Percentiles rank a stretch among this genome's conserved stretches.
Evolutionary conservation across 2,797 vertebrate genomes (phyloP).

Genomic region (Rhyacichthys aspro): DNA sequence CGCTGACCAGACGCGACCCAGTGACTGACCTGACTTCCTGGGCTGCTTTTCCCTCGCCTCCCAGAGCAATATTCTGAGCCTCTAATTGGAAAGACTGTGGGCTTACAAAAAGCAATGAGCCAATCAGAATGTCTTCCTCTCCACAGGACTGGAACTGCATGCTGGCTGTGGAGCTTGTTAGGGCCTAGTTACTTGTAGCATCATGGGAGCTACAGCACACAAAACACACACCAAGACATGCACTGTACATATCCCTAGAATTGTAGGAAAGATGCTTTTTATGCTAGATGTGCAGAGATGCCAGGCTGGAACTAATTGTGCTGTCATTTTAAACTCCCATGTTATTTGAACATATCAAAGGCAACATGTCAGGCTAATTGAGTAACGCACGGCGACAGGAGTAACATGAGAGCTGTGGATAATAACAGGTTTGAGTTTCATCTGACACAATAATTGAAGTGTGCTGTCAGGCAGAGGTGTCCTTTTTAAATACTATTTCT

Average conservation of each 20-base stretch:
- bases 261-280: slow-evolving; percentile 26
- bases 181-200: slow-evolving; percentile 50
- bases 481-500: background rate
- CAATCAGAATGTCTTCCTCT: slow-evolving; percentile 65
- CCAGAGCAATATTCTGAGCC: slow-evolving; percentile 43
- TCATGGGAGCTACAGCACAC: slow-evolving; percentile 48
- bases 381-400: slow-evolving; percentile 1
- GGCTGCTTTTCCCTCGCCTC: slow-evolving; percentile 51
- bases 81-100: slow-evolving; percentile 66
- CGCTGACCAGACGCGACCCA: slow-evolving; percentile 20
- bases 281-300: slow-evolving; percentile 22
- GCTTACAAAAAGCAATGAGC: slow-evolving; percentile 50
- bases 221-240: slow-evolving; percentile 25
- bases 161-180: slow-evolving; percentile 70
- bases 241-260: slow-evolving; percentile 19
- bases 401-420: background rate
- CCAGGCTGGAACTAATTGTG: slow-evolving; percentile 9
- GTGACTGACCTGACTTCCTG: slow-evolving; percentile 55
- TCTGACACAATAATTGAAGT: slow-evolving; percentile 8
- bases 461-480: background rate
- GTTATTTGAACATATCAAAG: background rate
- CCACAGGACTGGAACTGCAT: slow-evolving; percentile 68
- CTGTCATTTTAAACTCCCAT: background rate
- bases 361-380: background rate
- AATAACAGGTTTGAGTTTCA: slow-evolving; percentile 1